These are phyloP conservation scores for Chloroclystis v-ata DNA, from an alignment of 2,888 invertebrate genomes.

Conservation along the genomic window DNA sequence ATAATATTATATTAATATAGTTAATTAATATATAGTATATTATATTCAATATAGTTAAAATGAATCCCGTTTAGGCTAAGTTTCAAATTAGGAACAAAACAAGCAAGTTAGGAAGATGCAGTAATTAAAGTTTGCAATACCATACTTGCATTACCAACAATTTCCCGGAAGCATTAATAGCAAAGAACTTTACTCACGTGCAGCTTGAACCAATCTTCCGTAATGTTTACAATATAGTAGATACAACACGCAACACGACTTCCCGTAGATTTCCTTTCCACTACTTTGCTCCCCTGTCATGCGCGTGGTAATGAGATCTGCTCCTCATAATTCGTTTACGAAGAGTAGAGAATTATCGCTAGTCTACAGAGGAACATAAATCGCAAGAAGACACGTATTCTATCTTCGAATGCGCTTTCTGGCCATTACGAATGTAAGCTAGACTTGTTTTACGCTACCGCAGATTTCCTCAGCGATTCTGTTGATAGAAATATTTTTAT, in stretches of 20 bases:
- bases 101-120: too few relatives aligned
- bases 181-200: conserved; percentile 1
- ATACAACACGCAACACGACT: conserved; percentile 1
- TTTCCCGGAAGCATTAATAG: neutral
- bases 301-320: conserved; percentile 24
- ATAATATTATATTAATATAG: too few relatives aligned
- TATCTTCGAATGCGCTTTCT: conserved; percentile 54
- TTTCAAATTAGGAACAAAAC: too few relatives aligned
- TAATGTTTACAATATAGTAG: neutral
- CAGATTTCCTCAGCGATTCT: conserved; percentile 8
- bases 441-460: conserved; percentile 15
- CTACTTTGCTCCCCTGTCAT: conserved; percentile 18
- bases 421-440: conserved; percentile 37
- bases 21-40: too few relatives aligned
- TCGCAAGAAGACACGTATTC: conserved; percentile 56
- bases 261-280: conserved; percentile 2
- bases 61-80: too few relatives aligned
- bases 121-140: too few relatives aligned
- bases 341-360: conserved; percentile 49
- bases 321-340: conserved; percentile 39
- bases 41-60: too few relatives aligned
- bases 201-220: neutral
- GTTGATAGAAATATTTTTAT: conserved; percentile 5
- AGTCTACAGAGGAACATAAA: conserved; percentile 43
- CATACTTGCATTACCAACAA: too few relatives aligned